These are phyloP conservation scores for Acleris literana DNA, from an alignment of 2,888 invertebrate species.

Conservation along the genomic window DNA sequence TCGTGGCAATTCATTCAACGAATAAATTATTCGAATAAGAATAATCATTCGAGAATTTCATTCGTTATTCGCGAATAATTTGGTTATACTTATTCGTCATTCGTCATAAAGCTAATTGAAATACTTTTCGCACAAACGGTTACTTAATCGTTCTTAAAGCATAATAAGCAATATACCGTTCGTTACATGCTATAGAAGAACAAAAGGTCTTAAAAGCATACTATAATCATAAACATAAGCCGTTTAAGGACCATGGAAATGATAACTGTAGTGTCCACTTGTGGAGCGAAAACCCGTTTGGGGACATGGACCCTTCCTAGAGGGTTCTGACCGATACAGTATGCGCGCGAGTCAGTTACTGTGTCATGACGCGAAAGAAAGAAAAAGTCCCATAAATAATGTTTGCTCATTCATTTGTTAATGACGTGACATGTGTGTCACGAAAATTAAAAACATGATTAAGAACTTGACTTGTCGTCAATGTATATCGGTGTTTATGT, in stretches of 20 bases:
- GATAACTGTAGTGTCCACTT: constrained; percentile 26
- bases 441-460: no score
- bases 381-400: no score
- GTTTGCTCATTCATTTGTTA: no score
- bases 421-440: no score
- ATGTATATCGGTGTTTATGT: no score
- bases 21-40: no score
- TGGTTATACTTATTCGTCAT: no score
- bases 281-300: constrained; percentile 20
- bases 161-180: constrained; percentile 15
- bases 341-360: constrained; percentile 10
- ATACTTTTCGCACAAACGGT: neutral
- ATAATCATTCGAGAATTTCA: no score
- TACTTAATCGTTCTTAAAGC: neutral
- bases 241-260: constrained; percentile 16
- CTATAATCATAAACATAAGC: neutral
- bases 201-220: constrained; percentile 1
- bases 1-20: no score
- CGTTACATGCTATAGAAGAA: neutral
- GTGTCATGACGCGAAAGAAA: constrained; percentile 8
- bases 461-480: no score
- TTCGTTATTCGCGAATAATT: no score
- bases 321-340: constrained; percentile 14
- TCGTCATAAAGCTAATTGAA: no score
- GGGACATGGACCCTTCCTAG: constrained; percentile 24